These are phyloP conservation scores for Lophius piscatorius DNA, from an alignment of 2,113 vertebrate genomes.

Conservation along the genomic window DNA sequence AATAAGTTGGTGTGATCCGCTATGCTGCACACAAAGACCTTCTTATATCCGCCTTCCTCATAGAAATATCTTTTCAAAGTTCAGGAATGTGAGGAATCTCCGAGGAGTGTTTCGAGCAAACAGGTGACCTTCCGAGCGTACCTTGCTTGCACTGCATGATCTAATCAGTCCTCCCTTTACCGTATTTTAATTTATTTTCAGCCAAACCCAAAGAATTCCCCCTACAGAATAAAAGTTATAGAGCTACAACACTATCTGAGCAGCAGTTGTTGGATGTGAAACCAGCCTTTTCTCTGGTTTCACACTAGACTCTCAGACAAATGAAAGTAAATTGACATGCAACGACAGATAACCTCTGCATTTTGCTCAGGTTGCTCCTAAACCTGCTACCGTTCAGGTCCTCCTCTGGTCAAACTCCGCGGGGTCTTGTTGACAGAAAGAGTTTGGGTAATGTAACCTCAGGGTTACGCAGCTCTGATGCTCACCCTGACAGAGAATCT, in stretches of 20 bases:
- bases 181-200: slow-evolving; percentile 13
- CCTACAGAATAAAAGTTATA: neutral
- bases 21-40: slow-evolving; percentile 42
- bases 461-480: neutral
- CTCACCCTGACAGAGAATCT: neutral
- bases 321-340: slow-evolving; percentile 4
- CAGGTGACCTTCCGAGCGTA: slow-evolving; percentile 58
- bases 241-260: neutral
- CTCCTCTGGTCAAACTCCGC: slow-evolving; percentile 46
- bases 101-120: slow-evolving; percentile 51
- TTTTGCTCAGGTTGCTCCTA: slow-evolving; percentile 6
- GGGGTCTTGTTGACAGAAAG: slow-evolving; percentile 26
- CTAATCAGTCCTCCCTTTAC: slow-evolving; percentile 26
- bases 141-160: slow-evolving; percentile 24
- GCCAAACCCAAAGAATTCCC: neutral
- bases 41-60: slow-evolving; percentile 47
- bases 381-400: slow-evolving; percentile 33
- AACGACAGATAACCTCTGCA: slow-evolving; percentile 13
- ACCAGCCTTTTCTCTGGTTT: too few relatives aligned
- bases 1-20: too few relatives aligned
- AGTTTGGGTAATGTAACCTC: slow-evolving; percentile 23
- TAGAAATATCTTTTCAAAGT: slow-evolving; percentile 42
- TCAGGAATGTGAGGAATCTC: slow-evolving; percentile 71
- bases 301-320: too few relatives aligned
- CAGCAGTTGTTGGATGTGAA: neutral